Evolutionary conservation across 2,797 vertebrate genomes (phyloP).

Genomic region (Melanotaenia boesemani): DNA sequence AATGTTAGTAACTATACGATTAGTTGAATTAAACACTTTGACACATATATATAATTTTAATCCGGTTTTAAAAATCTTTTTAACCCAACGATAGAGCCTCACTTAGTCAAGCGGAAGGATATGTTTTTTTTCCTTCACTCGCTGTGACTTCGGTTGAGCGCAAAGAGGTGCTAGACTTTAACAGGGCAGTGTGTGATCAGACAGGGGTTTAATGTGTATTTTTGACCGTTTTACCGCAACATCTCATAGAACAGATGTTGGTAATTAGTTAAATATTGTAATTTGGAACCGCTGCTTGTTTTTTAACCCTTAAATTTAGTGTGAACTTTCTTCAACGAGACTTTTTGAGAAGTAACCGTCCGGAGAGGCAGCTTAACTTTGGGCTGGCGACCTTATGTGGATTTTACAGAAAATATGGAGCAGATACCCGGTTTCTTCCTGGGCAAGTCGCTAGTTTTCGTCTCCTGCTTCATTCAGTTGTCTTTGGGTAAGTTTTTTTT

Average conservation of each 20-base stretch:
- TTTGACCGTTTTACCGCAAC: constrained; percentile 3
- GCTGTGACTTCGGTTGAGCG: constrained; percentile 51
- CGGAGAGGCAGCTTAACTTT: constrained; percentile 75
- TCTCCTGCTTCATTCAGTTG: constrained; percentile 72
- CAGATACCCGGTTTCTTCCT: constrained; percentile 78
- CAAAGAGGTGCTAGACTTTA: constrained; percentile 63
- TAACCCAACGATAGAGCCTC: constrained; percentile 61
- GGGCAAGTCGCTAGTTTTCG: constrained; percentile 75
- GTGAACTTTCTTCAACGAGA: constrained; percentile 29
- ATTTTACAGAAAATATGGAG: constrained; percentile 86
- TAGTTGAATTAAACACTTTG: rapidly evolving
- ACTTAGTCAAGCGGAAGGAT: constrained; percentile 81
- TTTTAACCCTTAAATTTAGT: not conserved
- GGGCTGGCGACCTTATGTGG: constrained; percentile 87
- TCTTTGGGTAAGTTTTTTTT: constrained; percentile 77
- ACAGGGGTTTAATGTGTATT: constrained; percentile 6
- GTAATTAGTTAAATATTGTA: constrained; percentile 23
- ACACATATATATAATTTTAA: no score
- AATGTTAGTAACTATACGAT: rapidly evolving
- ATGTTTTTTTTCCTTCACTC: constrained; percentile 29
- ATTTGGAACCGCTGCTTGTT: not conserved
- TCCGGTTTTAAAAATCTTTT: constrained; percentile 11
- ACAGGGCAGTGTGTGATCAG: constrained; percentile 12
- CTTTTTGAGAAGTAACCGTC: constrained; percentile 61
- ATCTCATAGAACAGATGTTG: not conserved